Evolutionary conservation across 2,797 vertebrate genomes (phyloP).

Genomic region (Passerculus sandwichensis): DNA sequence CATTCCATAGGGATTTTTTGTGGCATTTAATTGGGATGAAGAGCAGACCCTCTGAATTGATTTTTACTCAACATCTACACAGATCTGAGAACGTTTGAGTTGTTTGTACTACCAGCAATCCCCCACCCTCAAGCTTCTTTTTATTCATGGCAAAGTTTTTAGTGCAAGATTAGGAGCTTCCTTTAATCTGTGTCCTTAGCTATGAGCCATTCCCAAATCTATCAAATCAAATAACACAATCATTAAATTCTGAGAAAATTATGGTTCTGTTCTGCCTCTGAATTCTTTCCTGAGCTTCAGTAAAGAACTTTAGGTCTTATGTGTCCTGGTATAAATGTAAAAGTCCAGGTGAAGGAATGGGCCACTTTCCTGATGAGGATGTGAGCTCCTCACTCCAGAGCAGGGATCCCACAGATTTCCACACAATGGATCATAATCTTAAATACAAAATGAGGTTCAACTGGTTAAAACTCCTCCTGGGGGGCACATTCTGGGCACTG

Average conservation of each 20-base stretch:
- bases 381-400: background rate
- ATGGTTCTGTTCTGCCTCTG: background rate
- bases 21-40: background rate
- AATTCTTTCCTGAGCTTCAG: background rate
- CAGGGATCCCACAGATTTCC: background rate
- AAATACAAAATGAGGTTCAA: background rate
- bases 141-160: background rate
- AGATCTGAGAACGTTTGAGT: background rate
- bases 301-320: background rate
- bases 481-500: background rate
- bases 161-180: background rate
- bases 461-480: background rate
- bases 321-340: background rate
- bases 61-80: background rate
- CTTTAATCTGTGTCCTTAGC: background rate
- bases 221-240: background rate
- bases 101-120: background rate
- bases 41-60: background rate
- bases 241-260: background rate
- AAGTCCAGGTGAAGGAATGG: background rate
- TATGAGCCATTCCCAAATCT: background rate
- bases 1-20: background rate
- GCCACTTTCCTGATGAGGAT: background rate
- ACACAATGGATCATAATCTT: rapidly evolving
- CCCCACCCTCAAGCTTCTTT: background rate